These are phyloP conservation scores for Scaptomyza montana DNA, from an alignment of 1,140 invertebrate genomes.

Conservation along the genomic window DNA sequence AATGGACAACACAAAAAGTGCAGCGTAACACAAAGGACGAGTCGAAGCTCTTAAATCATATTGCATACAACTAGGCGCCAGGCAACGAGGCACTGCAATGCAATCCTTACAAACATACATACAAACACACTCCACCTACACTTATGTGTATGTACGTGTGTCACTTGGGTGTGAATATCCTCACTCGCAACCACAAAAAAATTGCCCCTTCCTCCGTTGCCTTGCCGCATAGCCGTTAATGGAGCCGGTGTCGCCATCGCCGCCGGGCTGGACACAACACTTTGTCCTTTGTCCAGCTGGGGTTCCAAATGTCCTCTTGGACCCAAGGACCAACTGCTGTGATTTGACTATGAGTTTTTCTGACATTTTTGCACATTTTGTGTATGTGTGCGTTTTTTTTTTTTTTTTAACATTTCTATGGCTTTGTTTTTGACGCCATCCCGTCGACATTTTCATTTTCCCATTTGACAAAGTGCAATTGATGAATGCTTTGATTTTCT, in stretches of 20 bases:
- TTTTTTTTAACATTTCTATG: slow-evolving; percentile 16
- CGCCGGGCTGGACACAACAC: slow-evolving; percentile 75
- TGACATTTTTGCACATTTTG: slow-evolving; percentile 78
- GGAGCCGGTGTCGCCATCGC: slow-evolving; percentile 75
- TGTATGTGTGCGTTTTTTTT: slow-evolving; percentile 7
- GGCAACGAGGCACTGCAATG: slow-evolving; percentile 46
- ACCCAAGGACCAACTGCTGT: slow-evolving; percentile 59
- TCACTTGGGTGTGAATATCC: slow-evolving; percentile 80
- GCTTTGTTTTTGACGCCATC: slow-evolving; percentile 56
- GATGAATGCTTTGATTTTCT: slow-evolving; percentile 62
- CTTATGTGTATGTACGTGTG: slow-evolving; percentile 25
- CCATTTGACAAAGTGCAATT: slow-evolving; percentile 72
- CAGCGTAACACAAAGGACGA: slow-evolving; percentile 51
- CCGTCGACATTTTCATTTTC: slow-evolving; percentile 56
- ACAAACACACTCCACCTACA: slow-evolving; percentile 23
- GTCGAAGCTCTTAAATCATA: slow-evolving; percentile 72
- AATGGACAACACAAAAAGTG: slow-evolving; percentile 64
- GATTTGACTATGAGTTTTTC: slow-evolving; percentile 78
- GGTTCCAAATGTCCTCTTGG: slow-evolving; percentile 3
- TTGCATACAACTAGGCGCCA: slow-evolving; percentile 74
- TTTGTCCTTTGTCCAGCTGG: slow-evolving; percentile 53
- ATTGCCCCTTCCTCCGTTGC: slow-evolving; percentile 10
- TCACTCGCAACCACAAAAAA: slow-evolving; percentile 50
- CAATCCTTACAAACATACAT: slow-evolving; percentile 42
- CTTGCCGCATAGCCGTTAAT: slow-evolving; percentile 53